Percentiles rank a stretch among this genome's conserved stretches.
These are phyloP conservation scores for Onychorhynchus coronatus DNA, from an alignment of 2,113 vertebrate species.

Conservation along the genomic window DNA sequence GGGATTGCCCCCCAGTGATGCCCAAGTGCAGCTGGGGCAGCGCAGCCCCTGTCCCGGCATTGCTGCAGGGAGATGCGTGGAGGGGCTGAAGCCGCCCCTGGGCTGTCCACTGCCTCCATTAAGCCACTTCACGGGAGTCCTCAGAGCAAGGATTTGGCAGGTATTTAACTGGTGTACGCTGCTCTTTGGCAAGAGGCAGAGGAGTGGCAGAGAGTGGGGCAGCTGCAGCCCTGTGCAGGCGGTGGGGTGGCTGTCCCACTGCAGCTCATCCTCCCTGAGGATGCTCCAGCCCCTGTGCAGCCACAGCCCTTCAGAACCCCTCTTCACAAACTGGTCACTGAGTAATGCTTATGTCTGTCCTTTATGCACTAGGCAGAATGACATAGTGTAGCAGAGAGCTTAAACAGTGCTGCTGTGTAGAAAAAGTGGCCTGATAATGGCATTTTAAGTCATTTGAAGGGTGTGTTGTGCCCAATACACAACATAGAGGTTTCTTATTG, in stretches of 20 bases:
- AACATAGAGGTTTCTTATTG: not conserved
- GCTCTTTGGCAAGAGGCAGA: not conserved
- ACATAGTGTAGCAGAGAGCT: not conserved
- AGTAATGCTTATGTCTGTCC: fast-evolving
- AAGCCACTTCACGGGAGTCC: not conserved
- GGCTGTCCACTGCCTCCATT: not conserved
- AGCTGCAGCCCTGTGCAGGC: not conserved
- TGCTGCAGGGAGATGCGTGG: fast-evolving
- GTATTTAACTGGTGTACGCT: not conserved
- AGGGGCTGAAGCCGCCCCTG: not conserved
- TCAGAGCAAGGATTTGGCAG: constrained; percentile 8
- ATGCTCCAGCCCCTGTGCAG: not conserved
- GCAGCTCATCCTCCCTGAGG: not conserved
- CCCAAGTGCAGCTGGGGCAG: not conserved
- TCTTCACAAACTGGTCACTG: fast-evolving
- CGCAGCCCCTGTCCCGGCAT: fast-evolving
- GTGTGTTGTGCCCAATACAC: not conserved
- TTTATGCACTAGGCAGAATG: not conserved
- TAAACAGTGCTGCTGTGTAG: not conserved
- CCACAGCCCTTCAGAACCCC: not conserved
- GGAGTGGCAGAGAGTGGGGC: not conserved
- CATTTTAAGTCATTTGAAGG: not conserved
- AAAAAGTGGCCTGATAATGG: not conserved
- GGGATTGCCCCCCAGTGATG: not conserved
- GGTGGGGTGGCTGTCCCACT: fast-evolving